Conservation (phyloP, 2,113 vertebrate species). For the Chionomys nivalis region DNA sequence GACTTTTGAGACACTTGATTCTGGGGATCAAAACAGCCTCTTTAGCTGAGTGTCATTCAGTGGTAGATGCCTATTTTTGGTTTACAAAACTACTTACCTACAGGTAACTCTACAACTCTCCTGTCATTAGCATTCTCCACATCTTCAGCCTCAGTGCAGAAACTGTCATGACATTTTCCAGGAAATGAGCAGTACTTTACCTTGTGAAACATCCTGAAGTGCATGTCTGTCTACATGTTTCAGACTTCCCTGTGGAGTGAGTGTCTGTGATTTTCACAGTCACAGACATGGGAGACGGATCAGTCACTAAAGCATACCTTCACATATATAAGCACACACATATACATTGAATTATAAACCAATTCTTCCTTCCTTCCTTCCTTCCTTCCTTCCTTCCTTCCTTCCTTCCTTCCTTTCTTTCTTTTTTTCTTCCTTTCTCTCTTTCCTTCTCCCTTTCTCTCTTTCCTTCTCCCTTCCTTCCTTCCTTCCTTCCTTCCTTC, state of each 20-base stretch:
- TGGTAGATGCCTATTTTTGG: conserved; percentile 73
- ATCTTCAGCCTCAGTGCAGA: conserved; percentile 29
- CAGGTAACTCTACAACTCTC: conserved; percentile 62
- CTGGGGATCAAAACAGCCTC: conserved; percentile 75
- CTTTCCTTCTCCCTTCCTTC: background rate
- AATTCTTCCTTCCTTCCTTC: background rate
- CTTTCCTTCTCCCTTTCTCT: accelerated
- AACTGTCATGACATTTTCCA: conserved; percentile 47
- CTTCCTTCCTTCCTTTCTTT: background rate
- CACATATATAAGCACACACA: background rate
- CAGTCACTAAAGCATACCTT: background rate
- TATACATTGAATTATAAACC: background rate
- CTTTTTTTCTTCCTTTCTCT: accelerated
- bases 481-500: background rate
- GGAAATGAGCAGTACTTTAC: conserved; percentile 6
- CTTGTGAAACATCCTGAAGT: background rate
- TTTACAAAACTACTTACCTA: conserved; percentile 78
- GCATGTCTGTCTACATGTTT: background rate
- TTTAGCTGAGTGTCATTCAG: conserved; percentile 59
- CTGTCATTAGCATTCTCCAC: conserved; percentile 45
- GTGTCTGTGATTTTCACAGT: background rate
- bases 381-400: background rate
- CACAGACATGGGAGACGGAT: too few relatives aligned
- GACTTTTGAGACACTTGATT: conserved; percentile 82
- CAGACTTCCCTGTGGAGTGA: background rate